phyloP scores from a whole-genome alignment of 2,888 invertebrate genomes.

The Brenthis hecate region DNA sequence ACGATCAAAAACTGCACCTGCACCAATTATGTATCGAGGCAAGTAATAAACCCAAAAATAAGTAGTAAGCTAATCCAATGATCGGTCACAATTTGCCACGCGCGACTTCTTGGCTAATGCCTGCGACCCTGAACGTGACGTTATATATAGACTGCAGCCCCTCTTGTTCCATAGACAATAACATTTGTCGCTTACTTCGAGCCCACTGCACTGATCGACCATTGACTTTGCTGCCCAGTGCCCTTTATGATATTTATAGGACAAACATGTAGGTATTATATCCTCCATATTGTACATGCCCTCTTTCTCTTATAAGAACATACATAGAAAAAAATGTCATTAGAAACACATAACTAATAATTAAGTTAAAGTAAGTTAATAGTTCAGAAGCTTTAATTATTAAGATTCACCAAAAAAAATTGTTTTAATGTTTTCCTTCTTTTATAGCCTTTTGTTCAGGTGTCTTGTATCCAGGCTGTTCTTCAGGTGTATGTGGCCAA shows the following conservation, averaged over 20 bases:
- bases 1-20: slow-evolving; percentile 27
- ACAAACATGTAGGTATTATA: background rate
- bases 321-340: no score
- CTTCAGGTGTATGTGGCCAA: slow-evolving; percentile 70
- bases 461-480: slow-evolving; percentile 58
- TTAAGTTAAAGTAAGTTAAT: no score
- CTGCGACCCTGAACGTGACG: slow-evolving; percentile 66
- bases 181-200: slow-evolving; percentile 60
- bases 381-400: no score
- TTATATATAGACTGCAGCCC: slow-evolving; percentile 69
- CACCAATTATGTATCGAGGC: slow-evolving; percentile 29
- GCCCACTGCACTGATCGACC: slow-evolving; percentile 36
- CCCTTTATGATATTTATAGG: slow-evolving; percentile 13
- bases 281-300: no score
- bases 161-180: slow-evolving; percentile 59
- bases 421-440: slow-evolving; percentile 31
- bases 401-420: background rate
- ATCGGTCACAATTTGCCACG: slow-evolving; percentile 76
- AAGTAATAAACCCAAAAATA: slow-evolving; percentile 43
- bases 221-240: slow-evolving; percentile 32
- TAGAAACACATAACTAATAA: no score
- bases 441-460: slow-evolving; percentile 45
- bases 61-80: slow-evolving; percentile 58
- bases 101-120: slow-evolving; percentile 68
- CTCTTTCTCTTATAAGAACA: no score